Percentiles rank a stretch among this genome's conserved stretches.
Conservation (phyloP, 2,888 invertebrate genomes). For the Rugalucina vietnamica region DNA sequence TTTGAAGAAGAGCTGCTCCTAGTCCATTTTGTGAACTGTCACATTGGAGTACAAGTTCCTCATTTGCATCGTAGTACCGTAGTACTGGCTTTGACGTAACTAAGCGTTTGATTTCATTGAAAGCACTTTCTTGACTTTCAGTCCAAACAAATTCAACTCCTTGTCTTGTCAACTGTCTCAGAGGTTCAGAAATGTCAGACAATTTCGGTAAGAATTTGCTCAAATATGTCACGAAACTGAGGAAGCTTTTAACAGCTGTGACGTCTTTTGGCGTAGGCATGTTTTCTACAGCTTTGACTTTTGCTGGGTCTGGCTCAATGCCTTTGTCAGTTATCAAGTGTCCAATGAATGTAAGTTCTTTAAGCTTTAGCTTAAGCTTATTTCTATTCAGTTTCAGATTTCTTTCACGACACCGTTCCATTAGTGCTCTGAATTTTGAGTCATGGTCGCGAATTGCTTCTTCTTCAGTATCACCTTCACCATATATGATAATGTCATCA, state of each 20-base stretch:
- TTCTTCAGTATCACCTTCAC: constrained; percentile 36
- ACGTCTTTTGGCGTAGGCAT: constrained; percentile 49
- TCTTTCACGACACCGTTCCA: constrained; percentile 40
- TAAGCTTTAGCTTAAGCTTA: constrained; percentile 43
- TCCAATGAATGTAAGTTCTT: constrained; percentile 54
- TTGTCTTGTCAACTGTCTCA: constrained; percentile 29
- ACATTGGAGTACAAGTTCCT: background rate
- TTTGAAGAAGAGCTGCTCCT: constrained; percentile 52
- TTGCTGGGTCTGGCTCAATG: constrained; percentile 51
- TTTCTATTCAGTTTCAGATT: constrained; percentile 58
- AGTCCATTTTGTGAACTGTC: constrained; percentile 59
- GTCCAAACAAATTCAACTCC: constrained; percentile 35
- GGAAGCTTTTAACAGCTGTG: constrained; percentile 25
- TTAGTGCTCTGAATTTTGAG: constrained; percentile 34
- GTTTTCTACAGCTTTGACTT: constrained; percentile 49
- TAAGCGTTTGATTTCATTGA: constrained; percentile 24
- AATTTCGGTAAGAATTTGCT: constrained; percentile 35
- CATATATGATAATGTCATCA: constrained; percentile 52
- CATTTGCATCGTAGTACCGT: constrained; percentile 25
- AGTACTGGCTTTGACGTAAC: constrained; percentile 33
- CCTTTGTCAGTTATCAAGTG: constrained; percentile 53
- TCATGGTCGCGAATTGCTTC: constrained; percentile 21
- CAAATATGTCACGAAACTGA: constrained; percentile 42
- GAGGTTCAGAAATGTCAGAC: constrained; percentile 27
- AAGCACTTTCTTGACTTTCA: background rate